phyloP scores from a whole-genome alignment of 2,113 vertebrate species.

The Rousettus leschenaultii region DNA sequence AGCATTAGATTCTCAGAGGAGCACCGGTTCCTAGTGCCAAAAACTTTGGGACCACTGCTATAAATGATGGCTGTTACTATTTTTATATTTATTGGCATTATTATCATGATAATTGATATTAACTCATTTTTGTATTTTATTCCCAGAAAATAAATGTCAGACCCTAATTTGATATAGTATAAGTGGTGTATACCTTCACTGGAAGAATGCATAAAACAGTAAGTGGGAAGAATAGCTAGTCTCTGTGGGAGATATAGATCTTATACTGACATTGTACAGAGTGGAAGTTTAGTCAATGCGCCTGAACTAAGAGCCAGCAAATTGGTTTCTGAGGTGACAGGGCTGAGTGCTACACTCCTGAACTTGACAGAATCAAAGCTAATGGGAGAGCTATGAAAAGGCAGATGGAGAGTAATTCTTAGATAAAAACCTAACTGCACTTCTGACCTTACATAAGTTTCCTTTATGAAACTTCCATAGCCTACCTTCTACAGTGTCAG shows the following conservation, averaged over 20 bases:
- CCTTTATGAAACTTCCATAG: background rate
- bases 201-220: background rate
- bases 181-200: background rate
- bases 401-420: background rate
- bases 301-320: background rate
- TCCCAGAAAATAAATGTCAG: background rate
- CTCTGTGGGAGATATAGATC: background rate
- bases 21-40: no score
- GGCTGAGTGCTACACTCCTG: background rate
- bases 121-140: background rate
- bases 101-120: background rate
- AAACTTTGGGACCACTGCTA: no score
- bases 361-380: background rate
- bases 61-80: background rate
- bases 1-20: no score
- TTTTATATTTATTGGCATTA: background rate
- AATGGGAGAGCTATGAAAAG: background rate
- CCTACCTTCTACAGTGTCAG: background rate
- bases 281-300: background rate
- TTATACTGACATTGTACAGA: background rate
- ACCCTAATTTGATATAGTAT: background rate
- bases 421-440: background rate
- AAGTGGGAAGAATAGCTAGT: background rate
- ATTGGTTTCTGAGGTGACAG: background rate
- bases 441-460: background rate